Conservation (phyloP, 2,797 vertebrate genomes). For the Gambusia yucatana region DNA sequence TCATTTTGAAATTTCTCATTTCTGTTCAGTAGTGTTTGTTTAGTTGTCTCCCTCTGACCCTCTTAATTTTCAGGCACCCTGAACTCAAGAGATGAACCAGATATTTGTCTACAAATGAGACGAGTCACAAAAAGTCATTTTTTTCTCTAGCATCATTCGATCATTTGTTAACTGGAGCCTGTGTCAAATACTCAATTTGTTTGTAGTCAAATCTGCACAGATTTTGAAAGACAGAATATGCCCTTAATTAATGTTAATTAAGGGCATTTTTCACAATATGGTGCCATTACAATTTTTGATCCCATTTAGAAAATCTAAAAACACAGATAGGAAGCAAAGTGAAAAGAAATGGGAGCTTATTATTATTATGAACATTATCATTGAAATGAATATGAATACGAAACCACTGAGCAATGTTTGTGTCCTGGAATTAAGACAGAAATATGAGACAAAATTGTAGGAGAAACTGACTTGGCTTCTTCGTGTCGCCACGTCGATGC, state of each 20-base stretch:
- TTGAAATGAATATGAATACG: background rate
- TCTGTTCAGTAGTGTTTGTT: background rate
- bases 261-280: background rate
- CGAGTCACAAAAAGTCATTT: background rate
- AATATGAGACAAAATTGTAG: background rate
- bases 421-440: background rate
- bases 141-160: too few relatives aligned
- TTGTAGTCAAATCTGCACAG: background rate
- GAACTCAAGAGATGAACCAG: background rate
- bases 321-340: background rate
- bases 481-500: background rate
- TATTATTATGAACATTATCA: background rate
- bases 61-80: background rate
- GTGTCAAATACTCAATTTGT: background rate
- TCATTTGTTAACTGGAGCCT: background rate
- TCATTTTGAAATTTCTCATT: background rate
- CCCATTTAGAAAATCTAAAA: background rate
- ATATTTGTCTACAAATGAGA: background rate
- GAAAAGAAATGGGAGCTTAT: background rate
- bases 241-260: too few relatives aligned
- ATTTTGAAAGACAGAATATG: background rate
- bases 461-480: background rate
- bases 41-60: background rate
- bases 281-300: background rate
- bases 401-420: background rate